Evolutionary conservation across 2,113 vertebrate genomes (phyloP).

Genomic region (Dissostichus mawsoni): DNA sequence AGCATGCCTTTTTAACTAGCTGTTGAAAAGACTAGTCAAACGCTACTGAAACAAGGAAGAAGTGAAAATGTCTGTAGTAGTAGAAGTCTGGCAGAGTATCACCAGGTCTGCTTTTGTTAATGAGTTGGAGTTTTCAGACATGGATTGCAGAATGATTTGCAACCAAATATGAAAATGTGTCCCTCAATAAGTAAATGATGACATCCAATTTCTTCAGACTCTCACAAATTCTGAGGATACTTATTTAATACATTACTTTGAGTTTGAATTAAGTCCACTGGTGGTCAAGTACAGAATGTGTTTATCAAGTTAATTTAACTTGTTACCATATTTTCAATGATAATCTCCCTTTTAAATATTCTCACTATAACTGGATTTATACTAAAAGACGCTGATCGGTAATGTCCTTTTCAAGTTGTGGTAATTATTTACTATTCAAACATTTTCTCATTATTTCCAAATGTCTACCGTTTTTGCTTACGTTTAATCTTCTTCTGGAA

Average conservation of each 20-base stretch:
- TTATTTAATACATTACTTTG: neutral
- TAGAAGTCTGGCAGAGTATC: neutral
- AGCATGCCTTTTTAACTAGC: constrained; percentile 19
- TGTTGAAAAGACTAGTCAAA: constrained; percentile 12
- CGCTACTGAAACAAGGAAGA: constrained; percentile 12
- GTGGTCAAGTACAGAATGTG: neutral
- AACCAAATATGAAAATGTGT: neutral
- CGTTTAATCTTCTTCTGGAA: constrained; percentile 2
- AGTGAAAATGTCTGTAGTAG: neutral
- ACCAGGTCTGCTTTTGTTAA: constrained; percentile 1
- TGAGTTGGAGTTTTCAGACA: neutral
- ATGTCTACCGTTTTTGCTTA: neutral
- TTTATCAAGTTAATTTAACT: neutral
- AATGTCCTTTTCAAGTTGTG: neutral
- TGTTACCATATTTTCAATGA: neutral
- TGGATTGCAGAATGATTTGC: neutral
- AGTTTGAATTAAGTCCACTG: neutral
- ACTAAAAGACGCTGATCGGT: neutral
- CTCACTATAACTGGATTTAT: neutral
- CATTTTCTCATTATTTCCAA: neutral
- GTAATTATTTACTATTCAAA: neutral
- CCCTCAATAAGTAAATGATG: neutral
- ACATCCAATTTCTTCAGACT: neutral
- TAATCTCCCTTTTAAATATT: neutral
- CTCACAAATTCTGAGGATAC: neutral